Percentiles rank a stretch among this genome's conserved stretches.
Evolutionary conservation across 2,797 vertebrate genomes (phyloP).

Genomic region (Lutjanus campechanus): DNA sequence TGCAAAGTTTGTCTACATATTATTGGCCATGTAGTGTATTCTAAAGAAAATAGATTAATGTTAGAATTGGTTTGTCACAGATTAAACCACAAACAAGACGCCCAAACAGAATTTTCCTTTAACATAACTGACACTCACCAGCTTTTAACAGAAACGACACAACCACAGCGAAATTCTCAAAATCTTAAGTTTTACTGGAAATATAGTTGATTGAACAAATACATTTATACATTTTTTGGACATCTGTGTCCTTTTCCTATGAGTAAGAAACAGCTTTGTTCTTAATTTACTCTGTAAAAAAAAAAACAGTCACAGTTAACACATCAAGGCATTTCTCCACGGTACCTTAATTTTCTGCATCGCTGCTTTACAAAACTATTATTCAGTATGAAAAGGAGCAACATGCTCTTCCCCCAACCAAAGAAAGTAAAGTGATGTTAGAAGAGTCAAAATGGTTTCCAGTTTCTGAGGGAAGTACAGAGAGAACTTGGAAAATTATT

Average conservation of each 20-base stretch:
- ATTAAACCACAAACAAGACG: neutral
- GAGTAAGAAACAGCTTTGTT: constrained; percentile 64
- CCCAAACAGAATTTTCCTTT: neutral
- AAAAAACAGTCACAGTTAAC: constrained; percentile 58
- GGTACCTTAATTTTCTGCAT: constrained; percentile 56
- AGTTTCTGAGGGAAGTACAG: constrained; percentile 37
- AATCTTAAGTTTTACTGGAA: constrained; percentile 76
- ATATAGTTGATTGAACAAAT: constrained; percentile 74
- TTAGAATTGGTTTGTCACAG: neutral
- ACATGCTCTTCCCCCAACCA: constrained; percentile 33
- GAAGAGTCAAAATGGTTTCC: constrained; percentile 37
- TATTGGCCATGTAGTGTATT: too few species aligned
- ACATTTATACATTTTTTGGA: constrained; percentile 68
- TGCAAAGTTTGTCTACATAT: too few species aligned
- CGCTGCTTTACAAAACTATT: constrained; percentile 55
- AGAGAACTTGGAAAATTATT: neutral
- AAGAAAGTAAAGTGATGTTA: constrained; percentile 4
- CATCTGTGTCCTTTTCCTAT: constrained; percentile 71
- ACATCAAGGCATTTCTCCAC: constrained; percentile 44
- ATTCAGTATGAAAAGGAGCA: constrained; percentile 46
- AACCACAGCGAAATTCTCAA: constrained; percentile 49
- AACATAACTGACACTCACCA: too few species aligned
- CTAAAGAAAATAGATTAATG: neutral
- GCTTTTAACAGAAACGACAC: constrained; percentile 16
- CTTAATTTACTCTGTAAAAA: constrained; percentile 76